Conservation (phyloP, 1,140 invertebrate species). For the Centruroides vittatus region DNA sequence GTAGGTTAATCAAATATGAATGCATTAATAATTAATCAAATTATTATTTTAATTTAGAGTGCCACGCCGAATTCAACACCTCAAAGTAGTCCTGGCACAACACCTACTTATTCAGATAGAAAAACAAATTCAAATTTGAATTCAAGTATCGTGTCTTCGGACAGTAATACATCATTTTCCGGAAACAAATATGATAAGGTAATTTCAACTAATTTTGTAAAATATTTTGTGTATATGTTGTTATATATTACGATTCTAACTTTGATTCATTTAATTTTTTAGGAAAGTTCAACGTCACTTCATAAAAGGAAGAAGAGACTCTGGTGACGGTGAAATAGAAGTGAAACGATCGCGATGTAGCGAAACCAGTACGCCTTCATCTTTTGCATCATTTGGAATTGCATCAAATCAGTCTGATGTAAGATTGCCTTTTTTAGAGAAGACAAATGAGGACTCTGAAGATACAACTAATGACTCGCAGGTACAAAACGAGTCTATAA, state of each 20-base stretch:
- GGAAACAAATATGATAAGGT: too few relatives aligned
- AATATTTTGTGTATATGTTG: too few relatives aligned
- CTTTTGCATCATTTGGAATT: neutral
- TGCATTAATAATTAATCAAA: too few relatives aligned
- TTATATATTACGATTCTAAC: too few relatives aligned
- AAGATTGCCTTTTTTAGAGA: neutral
- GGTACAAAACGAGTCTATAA: neutral
- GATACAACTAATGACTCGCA: constrained; percentile 1
- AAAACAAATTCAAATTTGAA: too few relatives aligned
- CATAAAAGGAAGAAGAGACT: neutral
- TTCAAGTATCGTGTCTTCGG: too few relatives aligned
- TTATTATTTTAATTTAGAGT: neutral
- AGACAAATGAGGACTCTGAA: neutral
- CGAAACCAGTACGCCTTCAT: too few relatives aligned
- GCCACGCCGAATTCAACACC: neutral
- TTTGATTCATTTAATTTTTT: too few relatives aligned
- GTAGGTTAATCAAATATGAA: too few relatives aligned
- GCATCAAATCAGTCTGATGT: neutral
- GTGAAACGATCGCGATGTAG: neutral
- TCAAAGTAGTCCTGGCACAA: neutral
- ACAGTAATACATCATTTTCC: too few relatives aligned
- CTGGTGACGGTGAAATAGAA: neutral
- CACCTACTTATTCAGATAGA: neutral
- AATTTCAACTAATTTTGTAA: too few relatives aligned
- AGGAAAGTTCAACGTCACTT: too few relatives aligned